Conservation (phyloP, 2,797 vertebrate genomes). For the Sarcophilus harrisii region DNA sequence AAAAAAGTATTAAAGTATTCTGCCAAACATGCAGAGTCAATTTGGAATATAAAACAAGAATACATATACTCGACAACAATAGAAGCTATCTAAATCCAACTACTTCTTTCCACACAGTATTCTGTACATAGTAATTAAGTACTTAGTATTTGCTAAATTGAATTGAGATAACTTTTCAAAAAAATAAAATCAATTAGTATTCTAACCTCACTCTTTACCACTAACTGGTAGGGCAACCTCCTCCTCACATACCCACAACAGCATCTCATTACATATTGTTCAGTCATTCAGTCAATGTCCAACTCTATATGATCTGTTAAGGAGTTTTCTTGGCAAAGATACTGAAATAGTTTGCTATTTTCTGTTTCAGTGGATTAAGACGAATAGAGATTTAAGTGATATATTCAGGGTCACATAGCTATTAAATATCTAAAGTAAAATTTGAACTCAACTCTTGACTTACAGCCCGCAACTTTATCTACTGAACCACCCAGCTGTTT, state of each 20-base stretch:
- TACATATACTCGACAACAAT: background rate
- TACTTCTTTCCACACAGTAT: background rate
- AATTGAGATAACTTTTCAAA: background rate
- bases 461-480: background rate
- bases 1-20: background rate
- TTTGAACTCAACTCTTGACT: background rate
- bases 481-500: background rate
- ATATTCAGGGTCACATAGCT: background rate
- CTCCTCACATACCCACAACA: background rate
- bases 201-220: background rate
- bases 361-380: background rate
- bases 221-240: background rate
- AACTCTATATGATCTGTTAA: background rate
- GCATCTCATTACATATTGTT: background rate
- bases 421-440: background rate
- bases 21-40: background rate
- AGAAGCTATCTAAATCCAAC: background rate
- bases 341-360: background rate
- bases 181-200: background rate
- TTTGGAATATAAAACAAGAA: background rate
- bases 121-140: background rate
- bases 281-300: background rate
- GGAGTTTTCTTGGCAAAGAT: background rate
- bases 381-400: background rate
- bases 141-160: background rate